A percentile compares a stretch with the other conserved stretches of the same genome.
Conservation (phyloP, 2,888 invertebrate species). For the Elgonia sp. region DNA sequence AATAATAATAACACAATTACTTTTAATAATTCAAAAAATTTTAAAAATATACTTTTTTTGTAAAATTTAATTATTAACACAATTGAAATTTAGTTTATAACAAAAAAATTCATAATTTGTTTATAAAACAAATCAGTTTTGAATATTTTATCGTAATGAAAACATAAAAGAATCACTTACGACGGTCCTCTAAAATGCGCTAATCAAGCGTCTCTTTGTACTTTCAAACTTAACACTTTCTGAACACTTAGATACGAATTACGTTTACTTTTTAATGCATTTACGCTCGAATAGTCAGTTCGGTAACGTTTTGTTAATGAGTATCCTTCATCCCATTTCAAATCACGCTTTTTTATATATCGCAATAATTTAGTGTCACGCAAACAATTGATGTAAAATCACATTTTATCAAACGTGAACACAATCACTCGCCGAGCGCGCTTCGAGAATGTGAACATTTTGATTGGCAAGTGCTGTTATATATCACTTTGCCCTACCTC, state of each 20-base stretch:
- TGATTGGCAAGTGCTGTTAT: slow-evolving; percentile 82
- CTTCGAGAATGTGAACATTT: slow-evolving; percentile 77
- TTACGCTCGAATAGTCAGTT: slow-evolving; percentile 61
- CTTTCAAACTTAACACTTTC: slow-evolving; percentile 82
- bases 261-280: slow-evolving; percentile 36
- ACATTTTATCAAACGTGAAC: not conserved
- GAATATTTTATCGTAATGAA: too few species aligned
- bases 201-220: slow-evolving; percentile 40
- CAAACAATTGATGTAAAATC: not conserved
- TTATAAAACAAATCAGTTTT: too few species aligned
- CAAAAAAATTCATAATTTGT: too few species aligned
- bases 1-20: too few species aligned
- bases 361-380: not conserved
- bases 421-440: not conserved
- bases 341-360: not conserved
- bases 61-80: too few species aligned
- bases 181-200: not conserved
- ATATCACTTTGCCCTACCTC: slow-evolving; percentile 81
- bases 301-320: not conserved
- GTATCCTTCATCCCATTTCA: slow-evolving; percentile 22
- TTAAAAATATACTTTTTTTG: too few species aligned
- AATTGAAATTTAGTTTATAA: too few species aligned
- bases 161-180: slow-evolving; percentile 13
- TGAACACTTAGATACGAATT: slow-evolving; percentile 70
- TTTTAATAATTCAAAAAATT: too few species aligned